Evolutionary conservation across 2,888 invertebrate species (phyloP), one percentile per base, ranked within the genome.

Genomic region (Coenonympha arcania): DNA sequence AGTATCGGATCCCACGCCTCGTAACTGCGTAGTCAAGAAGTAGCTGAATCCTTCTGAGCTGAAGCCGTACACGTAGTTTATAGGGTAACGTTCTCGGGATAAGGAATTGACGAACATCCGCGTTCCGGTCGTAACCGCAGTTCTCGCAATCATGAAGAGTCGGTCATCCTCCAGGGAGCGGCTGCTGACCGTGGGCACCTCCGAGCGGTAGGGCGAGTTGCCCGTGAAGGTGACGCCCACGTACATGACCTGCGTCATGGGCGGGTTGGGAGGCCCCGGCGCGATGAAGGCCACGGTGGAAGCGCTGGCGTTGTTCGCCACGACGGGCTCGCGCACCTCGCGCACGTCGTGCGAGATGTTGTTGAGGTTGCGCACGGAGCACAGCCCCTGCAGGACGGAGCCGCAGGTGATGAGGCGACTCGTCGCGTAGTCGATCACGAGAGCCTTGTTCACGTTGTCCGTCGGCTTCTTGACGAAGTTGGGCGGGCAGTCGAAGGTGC

Each of bases 271-370:
- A 9, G 96, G 97, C 2, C 98, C 98, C 0, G 96, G 96, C 0
- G 97, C 98, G 59, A 98, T 97, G 77, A 98, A 98, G 50, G 96
- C 97, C 50, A 98, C 96, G 6, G 98, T 97, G 33, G 97, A 96
- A 9, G 97, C 96, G 16, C 94, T 93, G 31, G 93, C 94, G 85
- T 97, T 97, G 80, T 98, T 98, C 24, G 98, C 96, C 47, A 98
- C 98, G 43, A 98, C 95, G 6, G 97, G 94, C 73, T 96, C 96
- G 52, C 90, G 89, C 42, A 95, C 92, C 65, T 93, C 92, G 60
- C 92, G 91, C 58, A 93, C 90, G 79, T 93, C 91, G 57, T 82
- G 80, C 55, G 93, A 92, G 65, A 98, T 95, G 88, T 97, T 95
- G 76, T 94, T 92, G 60, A 97, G 86, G 79, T 94, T 93, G 54